phyloP scores from a whole-genome alignment of 2,888 invertebrate genomes.

The Xestia c-nigrum region DNA sequence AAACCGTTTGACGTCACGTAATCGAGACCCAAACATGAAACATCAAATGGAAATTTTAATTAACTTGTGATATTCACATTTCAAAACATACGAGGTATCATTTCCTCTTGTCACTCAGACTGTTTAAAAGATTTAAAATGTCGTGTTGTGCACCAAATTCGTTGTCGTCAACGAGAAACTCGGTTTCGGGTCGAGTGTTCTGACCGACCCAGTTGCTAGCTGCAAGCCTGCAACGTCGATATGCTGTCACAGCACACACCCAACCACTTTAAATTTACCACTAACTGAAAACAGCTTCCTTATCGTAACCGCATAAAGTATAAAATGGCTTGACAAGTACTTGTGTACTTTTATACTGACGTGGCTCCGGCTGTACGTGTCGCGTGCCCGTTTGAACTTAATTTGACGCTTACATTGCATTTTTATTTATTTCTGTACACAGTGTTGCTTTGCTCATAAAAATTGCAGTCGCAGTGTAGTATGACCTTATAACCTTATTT shows the following conservation, averaged over 20 bases:
- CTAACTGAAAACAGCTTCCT: conserved; percentile 61
- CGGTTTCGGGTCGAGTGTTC: conserved; percentile 81
- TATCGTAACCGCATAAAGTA: conserved; percentile 68
- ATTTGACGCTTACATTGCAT: conserved; percentile 80
- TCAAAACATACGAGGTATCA: conserved; percentile 52
- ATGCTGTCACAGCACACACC: conserved; percentile 76
- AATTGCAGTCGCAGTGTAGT: conserved; percentile 73
- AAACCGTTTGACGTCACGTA: conserved; percentile 32
- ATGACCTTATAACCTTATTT: conserved; percentile 75
- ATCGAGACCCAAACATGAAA: conserved; percentile 36
- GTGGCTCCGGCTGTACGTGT: conserved; percentile 64
- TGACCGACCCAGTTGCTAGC: conserved; percentile 83
- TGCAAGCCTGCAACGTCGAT: conserved; percentile 76
- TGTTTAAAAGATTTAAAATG: conserved; percentile 67
- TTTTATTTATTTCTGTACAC: conserved; percentile 76
- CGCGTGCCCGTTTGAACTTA: conserved; percentile 76
- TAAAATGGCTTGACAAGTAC: conserved; percentile 67
- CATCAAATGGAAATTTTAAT: conserved; percentile 55
- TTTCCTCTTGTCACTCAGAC: conserved; percentile 65
- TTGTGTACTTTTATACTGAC: conserved; percentile 69
- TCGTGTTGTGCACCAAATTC: conserved; percentile 70
- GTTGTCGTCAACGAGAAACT: conserved; percentile 70
- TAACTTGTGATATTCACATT: conserved; percentile 49
- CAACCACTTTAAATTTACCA: conserved; percentile 65
- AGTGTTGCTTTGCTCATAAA: conserved; percentile 75